phyloP scores from a whole-genome alignment of 2,797 vertebrate species.

The Myiothlypis coronata region DNA sequence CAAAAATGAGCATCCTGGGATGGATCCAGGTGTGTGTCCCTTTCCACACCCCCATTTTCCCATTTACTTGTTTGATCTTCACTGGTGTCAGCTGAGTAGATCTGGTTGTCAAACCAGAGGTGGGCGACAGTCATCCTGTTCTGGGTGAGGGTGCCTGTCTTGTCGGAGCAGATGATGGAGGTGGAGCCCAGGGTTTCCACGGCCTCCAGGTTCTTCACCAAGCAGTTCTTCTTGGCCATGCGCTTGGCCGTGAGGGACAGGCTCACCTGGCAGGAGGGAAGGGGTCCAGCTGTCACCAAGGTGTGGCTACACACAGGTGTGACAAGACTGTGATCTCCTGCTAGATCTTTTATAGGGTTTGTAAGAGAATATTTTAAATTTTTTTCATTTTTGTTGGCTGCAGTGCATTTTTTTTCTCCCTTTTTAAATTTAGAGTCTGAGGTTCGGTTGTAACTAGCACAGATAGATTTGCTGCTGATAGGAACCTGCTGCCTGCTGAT shows the following conservation, averaged over 20 bases:
- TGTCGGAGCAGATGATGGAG: conserved; percentile 81
- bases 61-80: conserved; percentile 77
- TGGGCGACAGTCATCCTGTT: conserved; percentile 83
- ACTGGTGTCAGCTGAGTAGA: conserved; percentile 77
- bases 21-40: background rate
- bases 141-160: conserved; percentile 81
- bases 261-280: conserved; percentile 66
- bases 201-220: conserved; percentile 81
- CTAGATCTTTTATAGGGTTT: rapidly evolving
- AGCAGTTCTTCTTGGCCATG: conserved; percentile 82
- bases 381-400: background rate
- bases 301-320: background rate
- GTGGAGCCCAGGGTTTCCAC: conserved; percentile 81
- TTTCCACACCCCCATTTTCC: background rate
- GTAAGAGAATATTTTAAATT: background rate
- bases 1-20: background rate
- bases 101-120: conserved; percentile 80
- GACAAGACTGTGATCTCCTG: rapidly evolving
- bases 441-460: background rate
- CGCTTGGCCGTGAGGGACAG: conserved; percentile 80
- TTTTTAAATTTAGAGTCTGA: background rate
- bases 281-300: background rate
- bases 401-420: rapidly evolving
- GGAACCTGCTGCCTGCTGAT: background rate
- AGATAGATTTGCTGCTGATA: background rate